phyloP scores from a whole-genome alignment of 2,113 vertebrate species.

The Tricholaema leucomelas region DNA sequence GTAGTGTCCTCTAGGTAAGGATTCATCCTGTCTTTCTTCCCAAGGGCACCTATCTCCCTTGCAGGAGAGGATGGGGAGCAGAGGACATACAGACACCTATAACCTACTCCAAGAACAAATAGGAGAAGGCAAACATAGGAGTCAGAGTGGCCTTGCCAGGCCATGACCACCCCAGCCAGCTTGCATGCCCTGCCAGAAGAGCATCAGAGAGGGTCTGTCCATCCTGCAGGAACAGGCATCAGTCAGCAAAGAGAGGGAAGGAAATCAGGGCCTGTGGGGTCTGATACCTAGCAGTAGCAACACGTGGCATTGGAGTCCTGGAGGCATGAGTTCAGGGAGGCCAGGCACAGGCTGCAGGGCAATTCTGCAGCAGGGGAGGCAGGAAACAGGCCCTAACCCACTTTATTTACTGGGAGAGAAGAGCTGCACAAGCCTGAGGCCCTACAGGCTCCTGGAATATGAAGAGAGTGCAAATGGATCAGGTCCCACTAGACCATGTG shows the following conservation, averaged over 20 bases:
- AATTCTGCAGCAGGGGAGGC: fast-evolving
- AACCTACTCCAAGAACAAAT: not conserved
- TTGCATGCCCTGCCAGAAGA: fast-evolving
- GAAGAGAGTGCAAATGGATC: not conserved
- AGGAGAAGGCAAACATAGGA: not conserved
- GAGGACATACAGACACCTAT: fast-evolving
- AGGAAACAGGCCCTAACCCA: not conserved
- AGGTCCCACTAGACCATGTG: fast-evolving
- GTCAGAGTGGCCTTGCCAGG: not conserved
- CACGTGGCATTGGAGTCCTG: fast-evolving
- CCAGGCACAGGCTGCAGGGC: not conserved
- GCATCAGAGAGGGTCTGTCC: not conserved
- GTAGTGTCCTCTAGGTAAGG: not conserved
- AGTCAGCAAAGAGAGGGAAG: not conserved
- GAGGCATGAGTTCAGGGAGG: fast-evolving
- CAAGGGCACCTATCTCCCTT: not conserved
- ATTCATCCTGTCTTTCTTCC: not conserved
- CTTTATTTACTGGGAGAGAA: not conserved
- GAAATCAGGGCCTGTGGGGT: not conserved
- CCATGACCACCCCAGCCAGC: fast-evolving
- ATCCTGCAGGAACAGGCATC: fast-evolving
- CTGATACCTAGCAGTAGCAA: not conserved
- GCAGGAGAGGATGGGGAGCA: not conserved
- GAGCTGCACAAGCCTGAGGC: not conserved
- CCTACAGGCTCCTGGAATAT: not conserved